Percentiles rank a stretch among this genome's conserved stretches.
phyloP scores from a whole-genome alignment of 2,113 vertebrate genomes.

The Chamaetylas fuelleborni region DNA sequence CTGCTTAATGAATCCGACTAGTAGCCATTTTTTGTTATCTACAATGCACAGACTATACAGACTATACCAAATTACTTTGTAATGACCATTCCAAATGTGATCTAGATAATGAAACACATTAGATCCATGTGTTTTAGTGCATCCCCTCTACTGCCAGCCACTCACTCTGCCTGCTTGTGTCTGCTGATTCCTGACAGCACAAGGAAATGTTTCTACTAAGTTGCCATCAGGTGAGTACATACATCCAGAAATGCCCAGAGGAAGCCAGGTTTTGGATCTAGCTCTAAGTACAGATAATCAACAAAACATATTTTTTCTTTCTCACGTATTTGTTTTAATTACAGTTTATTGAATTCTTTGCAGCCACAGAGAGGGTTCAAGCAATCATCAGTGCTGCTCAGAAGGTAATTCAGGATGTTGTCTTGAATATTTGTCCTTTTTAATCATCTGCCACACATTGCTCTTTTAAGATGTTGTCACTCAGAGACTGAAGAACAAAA shows the following conservation, averaged over 20 bases:
- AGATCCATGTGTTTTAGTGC: not conserved
- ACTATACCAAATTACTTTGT: slow-evolving; percentile 13
- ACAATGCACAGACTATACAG: not conserved
- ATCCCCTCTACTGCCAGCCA: not conserved
- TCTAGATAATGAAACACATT: slow-evolving; percentile 12
- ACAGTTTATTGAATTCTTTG: slow-evolving; percentile 7
- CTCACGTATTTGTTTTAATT: slow-evolving; percentile 40
- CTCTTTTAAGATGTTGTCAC: slow-evolving; percentile 45
- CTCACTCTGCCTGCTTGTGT: not conserved
- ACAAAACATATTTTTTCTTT: not conserved
- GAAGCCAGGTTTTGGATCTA: not conserved
- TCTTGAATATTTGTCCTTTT: slow-evolving; percentile 34
- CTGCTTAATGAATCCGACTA: not conserved
- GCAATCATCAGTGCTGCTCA: not conserved
- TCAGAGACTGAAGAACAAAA: slow-evolving; percentile 41
- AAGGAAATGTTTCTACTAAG: not conserved
- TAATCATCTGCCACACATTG: slow-evolving; percentile 4
- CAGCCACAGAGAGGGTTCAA: not conserved
- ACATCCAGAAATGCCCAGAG: not conserved
- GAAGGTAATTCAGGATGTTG: slow-evolving; percentile 17
- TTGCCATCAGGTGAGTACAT: not conserved
- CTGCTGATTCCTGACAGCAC: not conserved
- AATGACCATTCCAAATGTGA: slow-evolving; percentile 32
- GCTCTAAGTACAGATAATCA: not conserved
- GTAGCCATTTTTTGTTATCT: not conserved